Evolutionary conservation across 2,888 invertebrate genomes (phyloP).

Genomic region (Ichneumoninae sp.): DNA sequence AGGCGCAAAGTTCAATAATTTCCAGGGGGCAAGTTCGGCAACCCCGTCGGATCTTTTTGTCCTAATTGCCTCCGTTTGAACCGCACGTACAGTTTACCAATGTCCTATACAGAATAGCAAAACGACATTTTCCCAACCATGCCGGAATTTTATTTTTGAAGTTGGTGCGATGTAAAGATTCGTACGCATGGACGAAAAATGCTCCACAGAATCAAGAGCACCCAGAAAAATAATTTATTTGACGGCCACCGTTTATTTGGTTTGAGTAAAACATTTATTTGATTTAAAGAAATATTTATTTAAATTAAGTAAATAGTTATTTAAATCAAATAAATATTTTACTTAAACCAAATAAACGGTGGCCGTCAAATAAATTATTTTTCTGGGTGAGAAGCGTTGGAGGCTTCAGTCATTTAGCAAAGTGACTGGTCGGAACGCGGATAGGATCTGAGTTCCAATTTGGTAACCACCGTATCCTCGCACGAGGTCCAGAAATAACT

Average conservation of each 20-base stretch:
- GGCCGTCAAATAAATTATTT: too few species aligned
- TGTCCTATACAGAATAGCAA: conserved; percentile 45
- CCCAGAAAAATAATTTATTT: too few species aligned
- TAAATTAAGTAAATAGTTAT: too few species aligned
- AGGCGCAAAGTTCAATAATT: conserved; percentile 66
- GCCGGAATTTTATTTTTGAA: conserved; percentile 51
- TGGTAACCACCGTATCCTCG: conserved; percentile 40
- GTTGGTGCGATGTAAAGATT: conserved; percentile 42
- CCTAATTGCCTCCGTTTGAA: conserved; percentile 34
- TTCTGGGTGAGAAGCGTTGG: too few species aligned
- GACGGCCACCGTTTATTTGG: too few species aligned
- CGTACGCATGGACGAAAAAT: conserved; percentile 10
- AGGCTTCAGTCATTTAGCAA: background rate
- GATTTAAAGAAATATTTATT: too few species aligned
- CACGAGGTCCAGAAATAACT: conserved; percentile 71
- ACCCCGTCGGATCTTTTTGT: conserved; percentile 40
- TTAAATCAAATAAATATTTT: too few species aligned
- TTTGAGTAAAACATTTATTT: too few species aligned
- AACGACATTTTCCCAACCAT: conserved; percentile 42
- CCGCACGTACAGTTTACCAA: conserved; percentile 58
- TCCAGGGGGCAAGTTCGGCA: conserved; percentile 59
- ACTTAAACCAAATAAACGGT: too few species aligned
- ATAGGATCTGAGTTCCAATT: conserved; percentile 53
- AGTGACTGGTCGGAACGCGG: conserved; percentile 30
- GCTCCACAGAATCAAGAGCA: conserved; percentile 1